Evolutionary conservation across 2,888 invertebrate species (phyloP).

Genomic region (Tethea ocularis): DNA sequence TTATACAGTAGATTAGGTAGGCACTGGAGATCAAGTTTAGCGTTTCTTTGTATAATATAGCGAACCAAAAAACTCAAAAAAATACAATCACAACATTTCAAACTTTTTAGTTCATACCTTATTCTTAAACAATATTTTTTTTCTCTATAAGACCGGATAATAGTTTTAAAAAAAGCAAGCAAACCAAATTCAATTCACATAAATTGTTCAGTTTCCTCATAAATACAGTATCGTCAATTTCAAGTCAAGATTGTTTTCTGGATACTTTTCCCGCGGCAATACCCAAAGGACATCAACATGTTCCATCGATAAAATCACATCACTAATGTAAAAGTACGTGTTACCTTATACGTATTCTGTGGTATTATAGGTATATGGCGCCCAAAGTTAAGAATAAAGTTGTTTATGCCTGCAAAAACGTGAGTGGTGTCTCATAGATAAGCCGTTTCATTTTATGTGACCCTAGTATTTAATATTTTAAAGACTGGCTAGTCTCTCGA

Average conservation of each 20-base stretch:
- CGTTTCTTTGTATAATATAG: too few species aligned
- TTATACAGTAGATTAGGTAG: too few species aligned
- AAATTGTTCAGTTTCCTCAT: neutral
- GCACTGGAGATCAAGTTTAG: too few species aligned
- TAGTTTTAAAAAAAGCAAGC: neutral
- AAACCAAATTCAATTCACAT: neutral
- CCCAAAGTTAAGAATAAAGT: neutral
- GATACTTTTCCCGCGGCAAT: neutral
- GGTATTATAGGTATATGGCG: conserved; percentile 1
- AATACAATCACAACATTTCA: too few species aligned
- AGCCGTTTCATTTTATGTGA: conserved; percentile 29
- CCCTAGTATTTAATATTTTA: conserved; percentile 27
- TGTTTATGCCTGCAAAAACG: conserved; percentile 8
- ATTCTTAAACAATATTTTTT: neutral
- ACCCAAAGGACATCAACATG: neutral
- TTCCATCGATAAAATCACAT: conserved; percentile 9
- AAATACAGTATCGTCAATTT: neutral
- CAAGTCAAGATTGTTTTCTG: neutral
- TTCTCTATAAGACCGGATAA: neutral
- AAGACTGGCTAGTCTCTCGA: too few species aligned
- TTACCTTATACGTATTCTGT: too few species aligned
- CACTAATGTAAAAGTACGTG: conserved; percentile 11
- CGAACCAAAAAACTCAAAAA: too few species aligned
- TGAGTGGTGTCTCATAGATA: conserved; percentile 25
- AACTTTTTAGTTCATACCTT: too few species aligned